Conservation (phyloP, 2,888 invertebrate species). For the Pachydiplax longipennis region DNA sequence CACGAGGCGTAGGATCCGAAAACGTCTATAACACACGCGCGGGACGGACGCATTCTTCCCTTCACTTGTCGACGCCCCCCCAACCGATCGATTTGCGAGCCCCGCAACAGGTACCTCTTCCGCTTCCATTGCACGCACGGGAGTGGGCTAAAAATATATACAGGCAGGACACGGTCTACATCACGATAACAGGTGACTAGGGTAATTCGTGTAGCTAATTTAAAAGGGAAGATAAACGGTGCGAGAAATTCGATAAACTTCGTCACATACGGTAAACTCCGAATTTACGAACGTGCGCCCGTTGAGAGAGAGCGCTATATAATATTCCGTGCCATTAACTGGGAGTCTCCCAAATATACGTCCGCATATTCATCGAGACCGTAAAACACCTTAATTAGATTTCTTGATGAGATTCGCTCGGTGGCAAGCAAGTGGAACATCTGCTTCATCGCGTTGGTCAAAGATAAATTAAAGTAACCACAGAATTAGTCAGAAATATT, state of each 20-base stretch:
- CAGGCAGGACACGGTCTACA: neutral
- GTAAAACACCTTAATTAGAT: no score
- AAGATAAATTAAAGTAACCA: no score
- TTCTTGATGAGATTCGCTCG: no score
- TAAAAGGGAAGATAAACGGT: neutral
- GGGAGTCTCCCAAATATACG: no score
- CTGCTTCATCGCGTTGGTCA: no score
- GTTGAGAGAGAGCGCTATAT: no score
- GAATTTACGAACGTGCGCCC: no score
- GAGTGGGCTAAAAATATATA: neutral
- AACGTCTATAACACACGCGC: neutral
- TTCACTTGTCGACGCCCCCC: neutral
- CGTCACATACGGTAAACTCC: no score
- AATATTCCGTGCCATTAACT: no score
- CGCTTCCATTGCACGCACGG: neutral
- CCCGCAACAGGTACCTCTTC: constrained; percentile 27
- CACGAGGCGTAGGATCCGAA: neutral
- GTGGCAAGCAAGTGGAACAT: no score
- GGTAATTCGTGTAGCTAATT: neutral
- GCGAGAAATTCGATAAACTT: neutral
- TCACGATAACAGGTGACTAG: neutral
- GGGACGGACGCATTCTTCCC: neutral
- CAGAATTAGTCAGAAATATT: no score
- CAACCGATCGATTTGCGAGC: constrained; percentile 4
- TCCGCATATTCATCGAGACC: no score